These are phyloP conservation scores for Chaetodon auriga DNA, from an alignment of 2,113 vertebrate species.

Conservation along the genomic window DNA sequence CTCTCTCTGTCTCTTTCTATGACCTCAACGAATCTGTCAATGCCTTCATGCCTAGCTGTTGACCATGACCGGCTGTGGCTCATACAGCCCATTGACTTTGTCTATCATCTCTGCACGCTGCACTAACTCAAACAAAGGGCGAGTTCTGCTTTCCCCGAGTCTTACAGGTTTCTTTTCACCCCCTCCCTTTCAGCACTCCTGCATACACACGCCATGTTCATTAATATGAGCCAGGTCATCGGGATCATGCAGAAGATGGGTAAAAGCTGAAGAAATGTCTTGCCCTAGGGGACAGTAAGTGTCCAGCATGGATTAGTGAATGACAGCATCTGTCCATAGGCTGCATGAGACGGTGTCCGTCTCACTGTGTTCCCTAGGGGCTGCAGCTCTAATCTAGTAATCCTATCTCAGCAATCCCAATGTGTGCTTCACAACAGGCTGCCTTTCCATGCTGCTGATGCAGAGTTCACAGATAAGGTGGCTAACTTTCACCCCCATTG, in stretches of 20 bases:
- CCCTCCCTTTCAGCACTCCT: background rate
- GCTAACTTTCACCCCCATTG: conserved; percentile 78
- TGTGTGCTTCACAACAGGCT: conserved; percentile 52
- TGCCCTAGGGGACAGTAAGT: conserved; percentile 58
- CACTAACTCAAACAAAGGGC: conserved; percentile 59
- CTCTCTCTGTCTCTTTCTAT: conserved; percentile 11
- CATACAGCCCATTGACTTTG: conserved; percentile 68
- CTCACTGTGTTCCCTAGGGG: conserved; percentile 33
- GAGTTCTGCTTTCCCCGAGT: conserved; percentile 37
- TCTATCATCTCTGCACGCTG: conserved; percentile 65
- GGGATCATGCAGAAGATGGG: conserved; percentile 48
- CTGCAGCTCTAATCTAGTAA: conserved; percentile 71
- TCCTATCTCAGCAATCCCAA: conserved; percentile 67
- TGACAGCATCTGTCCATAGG: conserved; percentile 70
- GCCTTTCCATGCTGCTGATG: conserved; percentile 36
- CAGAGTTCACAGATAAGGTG: conserved; percentile 75
- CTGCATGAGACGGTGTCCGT: conserved; percentile 52
- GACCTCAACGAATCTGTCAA: conserved; percentile 68
- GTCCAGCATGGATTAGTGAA: conserved; percentile 70
- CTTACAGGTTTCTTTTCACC: conserved; percentile 26
- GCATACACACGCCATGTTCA: conserved; percentile 8
- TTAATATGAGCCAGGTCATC: conserved; percentile 51
- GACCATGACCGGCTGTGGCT: conserved; percentile 53
- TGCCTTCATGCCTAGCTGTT: conserved; percentile 53
- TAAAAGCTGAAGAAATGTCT: conserved; percentile 50